phyloP scores from a whole-genome alignment of 2,797 vertebrate genomes.

The Nyctibius grandis region DNA sequence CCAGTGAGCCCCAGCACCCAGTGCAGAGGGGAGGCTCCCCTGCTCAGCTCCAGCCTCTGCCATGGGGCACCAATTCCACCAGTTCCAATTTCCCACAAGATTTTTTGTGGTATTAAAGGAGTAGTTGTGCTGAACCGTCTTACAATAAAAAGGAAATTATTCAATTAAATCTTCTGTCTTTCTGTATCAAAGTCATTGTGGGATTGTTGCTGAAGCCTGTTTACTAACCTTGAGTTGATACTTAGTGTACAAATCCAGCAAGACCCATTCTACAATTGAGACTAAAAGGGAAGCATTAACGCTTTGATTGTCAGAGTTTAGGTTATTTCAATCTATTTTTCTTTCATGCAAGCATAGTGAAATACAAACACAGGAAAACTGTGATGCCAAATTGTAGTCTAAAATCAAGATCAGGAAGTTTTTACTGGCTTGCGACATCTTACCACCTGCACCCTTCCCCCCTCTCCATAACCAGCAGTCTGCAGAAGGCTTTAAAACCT shows the following conservation, averaged over 20 bases:
- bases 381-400: background rate
- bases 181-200: background rate
- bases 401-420: background rate
- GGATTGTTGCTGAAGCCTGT: background rate
- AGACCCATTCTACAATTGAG: background rate
- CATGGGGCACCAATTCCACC: fast-evolving
- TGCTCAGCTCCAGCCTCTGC: background rate
- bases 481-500: background rate
- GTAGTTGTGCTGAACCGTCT: background rate
- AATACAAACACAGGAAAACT: background rate
- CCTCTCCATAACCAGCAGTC: background rate
- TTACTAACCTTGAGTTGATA: background rate
- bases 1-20: fast-evolving
- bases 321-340: background rate
- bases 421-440: background rate
- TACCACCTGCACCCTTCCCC: background rate
- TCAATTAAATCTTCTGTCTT: background rate
- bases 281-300: background rate
- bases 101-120: background rate
- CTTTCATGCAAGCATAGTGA: background rate
- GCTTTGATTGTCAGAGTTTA: background rate
- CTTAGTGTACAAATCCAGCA: background rate
- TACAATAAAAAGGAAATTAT: background rate
- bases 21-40: background rate
- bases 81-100: background rate